A percentile compares a stretch with the other conserved stretches of the same genome.
Conservation (phyloP, 2,797 vertebrate species). For the Spatula versicolor region DNA sequence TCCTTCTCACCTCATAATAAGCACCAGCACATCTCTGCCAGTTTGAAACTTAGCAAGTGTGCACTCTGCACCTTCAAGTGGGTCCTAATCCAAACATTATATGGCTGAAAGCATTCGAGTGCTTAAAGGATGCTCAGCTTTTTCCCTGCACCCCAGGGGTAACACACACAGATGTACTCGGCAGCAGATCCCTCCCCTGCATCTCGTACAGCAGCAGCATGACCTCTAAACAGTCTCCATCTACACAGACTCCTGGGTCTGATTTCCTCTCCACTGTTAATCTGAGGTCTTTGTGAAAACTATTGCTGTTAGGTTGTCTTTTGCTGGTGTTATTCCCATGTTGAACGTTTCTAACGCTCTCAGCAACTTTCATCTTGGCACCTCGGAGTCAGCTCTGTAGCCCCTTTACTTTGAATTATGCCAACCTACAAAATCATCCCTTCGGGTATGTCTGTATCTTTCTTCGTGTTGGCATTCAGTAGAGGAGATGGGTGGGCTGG, state of each 20-base stretch:
- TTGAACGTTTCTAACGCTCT: neutral
- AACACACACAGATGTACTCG: neutral
- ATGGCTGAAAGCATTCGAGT: conserved; percentile 19
- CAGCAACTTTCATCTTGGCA: neutral
- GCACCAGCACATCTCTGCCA: neutral
- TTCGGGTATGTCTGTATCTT: neutral
- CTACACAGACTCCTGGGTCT: neutral
- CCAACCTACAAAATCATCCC: neutral
- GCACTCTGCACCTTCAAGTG: conserved; percentile 43
- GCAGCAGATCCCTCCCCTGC: neutral
- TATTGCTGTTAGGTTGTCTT: neutral
- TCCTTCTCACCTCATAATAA: conserved; percentile 27
- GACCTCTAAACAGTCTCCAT: neutral
- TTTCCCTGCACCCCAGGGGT: neutral
- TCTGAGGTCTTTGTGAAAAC: neutral
- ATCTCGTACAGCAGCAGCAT: neutral
- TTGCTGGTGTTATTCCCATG: neutral
- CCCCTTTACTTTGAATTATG: neutral
- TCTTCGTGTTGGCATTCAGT: neutral
- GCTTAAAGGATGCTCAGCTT: conserved; percentile 40
- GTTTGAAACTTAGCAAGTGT: conserved; percentile 23
- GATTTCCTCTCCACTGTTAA: neutral
- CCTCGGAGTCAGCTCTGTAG: neutral
- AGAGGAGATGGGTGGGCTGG: neutral
- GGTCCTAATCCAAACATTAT: conserved; percentile 54